phyloP scores from a whole-genome alignment of 2,888 invertebrate species.

The Drosophila nigricruria region DNA sequence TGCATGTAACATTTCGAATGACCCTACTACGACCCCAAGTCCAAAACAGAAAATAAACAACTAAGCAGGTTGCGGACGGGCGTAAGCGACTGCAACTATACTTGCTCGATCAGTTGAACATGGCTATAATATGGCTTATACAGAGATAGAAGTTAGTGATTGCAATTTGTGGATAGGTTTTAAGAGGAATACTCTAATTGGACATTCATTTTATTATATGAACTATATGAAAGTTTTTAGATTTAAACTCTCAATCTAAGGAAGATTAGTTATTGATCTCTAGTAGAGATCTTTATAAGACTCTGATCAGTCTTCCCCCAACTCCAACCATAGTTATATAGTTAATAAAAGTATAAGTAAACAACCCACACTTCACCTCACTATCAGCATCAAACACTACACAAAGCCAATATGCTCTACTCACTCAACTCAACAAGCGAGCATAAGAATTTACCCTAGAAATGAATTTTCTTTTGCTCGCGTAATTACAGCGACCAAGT shows the following conservation, averaged over 20 bases:
- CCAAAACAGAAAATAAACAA: conserved; percentile 18
- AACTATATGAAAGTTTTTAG: too few species aligned
- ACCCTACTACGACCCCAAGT: conserved; percentile 59
- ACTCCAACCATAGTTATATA: neutral
- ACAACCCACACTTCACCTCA: neutral
- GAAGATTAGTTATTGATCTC: too few species aligned
- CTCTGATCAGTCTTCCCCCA: neutral
- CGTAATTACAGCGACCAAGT: conserved; percentile 68
- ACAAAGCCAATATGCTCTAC: neutral
- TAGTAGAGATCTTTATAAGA: neutral
- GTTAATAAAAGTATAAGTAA: neutral
- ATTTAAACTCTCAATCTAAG: too few species aligned
- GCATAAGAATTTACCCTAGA: conserved; percentile 39
- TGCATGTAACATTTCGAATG: conserved; percentile 57
- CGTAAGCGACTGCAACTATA: neutral
- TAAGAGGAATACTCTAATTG: neutral
- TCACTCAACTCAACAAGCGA: too few species aligned
- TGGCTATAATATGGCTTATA: neutral
- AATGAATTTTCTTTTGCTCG: conserved; percentile 68
- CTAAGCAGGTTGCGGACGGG: neutral
- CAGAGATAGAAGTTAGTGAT: neutral
- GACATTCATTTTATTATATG: too few species aligned
- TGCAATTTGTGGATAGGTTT: neutral
- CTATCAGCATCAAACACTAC: neutral
- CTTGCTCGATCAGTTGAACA: neutral